Base-by-base conservation (phyloP, 2,888 invertebrate species). In the Phoenoteleia sp. region DNA sequence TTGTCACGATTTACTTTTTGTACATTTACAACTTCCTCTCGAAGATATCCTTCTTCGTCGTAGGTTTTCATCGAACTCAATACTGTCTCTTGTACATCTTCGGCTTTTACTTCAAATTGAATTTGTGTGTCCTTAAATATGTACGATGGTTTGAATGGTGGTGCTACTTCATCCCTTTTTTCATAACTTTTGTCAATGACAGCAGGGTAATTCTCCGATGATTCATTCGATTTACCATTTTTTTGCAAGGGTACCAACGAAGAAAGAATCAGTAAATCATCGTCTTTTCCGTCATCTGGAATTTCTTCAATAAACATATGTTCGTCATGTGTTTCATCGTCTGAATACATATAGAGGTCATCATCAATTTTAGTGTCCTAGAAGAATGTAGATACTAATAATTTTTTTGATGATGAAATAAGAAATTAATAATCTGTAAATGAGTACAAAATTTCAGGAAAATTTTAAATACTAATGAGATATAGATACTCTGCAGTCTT, bases 151-250 rank as follows among this genome's bases (percentile, higher is more conserved):
- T 49, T 15, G n/a, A 29, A 27, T 9, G 21, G 36, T 36, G 58
- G 58, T 11, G 58, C 21, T 15, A 36, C 5, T 7, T 19, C 11
- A 25, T 58, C 58, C 19, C 13, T 36, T 19, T 58, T 58, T 4
- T 58, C 58, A 17, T 19, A 58, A 36, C 58, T 58, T 36, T 36
- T 58, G 19, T 58, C 58, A 36, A 58, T 54, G 13, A 29, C 17
- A 5, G 27, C 2, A 1, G 29, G 54, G n/a, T 27, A 29, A 54
- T 54, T 54, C 5, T 39, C n/a, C 3, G 39, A 39, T 39, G 39
- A 7, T 39, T 39, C 39, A 39, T 27, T 27, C 6, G 3, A 3
- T 5, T 5, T 27, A 27, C 3, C 6, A n/a, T n/a, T n/a, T n/a
- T n/a, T n/a, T 27, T 27, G 3, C 27, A 27, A 27, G 6, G 27